Percentiles rank a stretch among this genome's conserved stretches.
phyloP scores from a whole-genome alignment of 2,113 vertebrate genomes.

The Epinephelus lanceolatus region DNA sequence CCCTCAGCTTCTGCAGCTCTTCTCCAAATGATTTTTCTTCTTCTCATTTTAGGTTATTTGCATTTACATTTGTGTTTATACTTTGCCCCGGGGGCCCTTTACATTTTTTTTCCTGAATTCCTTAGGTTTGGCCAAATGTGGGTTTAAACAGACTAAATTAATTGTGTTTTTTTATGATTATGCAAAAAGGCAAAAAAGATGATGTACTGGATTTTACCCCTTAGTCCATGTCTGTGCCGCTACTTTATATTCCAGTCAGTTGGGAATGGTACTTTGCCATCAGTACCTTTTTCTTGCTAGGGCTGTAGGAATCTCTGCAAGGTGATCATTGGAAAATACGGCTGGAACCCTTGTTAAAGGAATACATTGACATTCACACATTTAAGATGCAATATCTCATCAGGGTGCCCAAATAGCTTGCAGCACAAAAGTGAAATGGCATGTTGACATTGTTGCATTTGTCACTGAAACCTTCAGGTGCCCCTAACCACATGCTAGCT shows the following conservation, averaged over 20 bases:
- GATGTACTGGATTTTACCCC: constrained; percentile 6
- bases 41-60: background rate
- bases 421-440: constrained; percentile 24
- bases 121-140: constrained; percentile 1
- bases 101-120: background rate
- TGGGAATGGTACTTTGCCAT: constrained; percentile 9
- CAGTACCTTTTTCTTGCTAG: constrained; percentile 18
- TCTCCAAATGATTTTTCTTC: constrained; percentile 1
- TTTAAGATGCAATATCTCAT: constrained; percentile 24
- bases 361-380: constrained; percentile 43
- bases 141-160: constrained; percentile 3
- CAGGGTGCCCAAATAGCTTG: background rate
- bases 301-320: background rate
- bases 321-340: constrained; percentile 16
- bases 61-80: background rate
- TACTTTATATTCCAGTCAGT: constrained; percentile 34
- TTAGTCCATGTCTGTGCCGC: background rate
- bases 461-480: background rate
- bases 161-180: background rate
- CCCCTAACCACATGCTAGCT: background rate
- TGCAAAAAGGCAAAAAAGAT: background rate
- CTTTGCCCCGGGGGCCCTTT: background rate
- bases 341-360: constrained; percentile 15
- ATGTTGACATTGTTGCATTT: constrained; percentile 20
- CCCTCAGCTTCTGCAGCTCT: constrained; percentile 18